These are phyloP conservation scores for Cochlearius cochlearius DNA, from an alignment of 2,113 vertebrate species.

Conservation along the genomic window DNA sequence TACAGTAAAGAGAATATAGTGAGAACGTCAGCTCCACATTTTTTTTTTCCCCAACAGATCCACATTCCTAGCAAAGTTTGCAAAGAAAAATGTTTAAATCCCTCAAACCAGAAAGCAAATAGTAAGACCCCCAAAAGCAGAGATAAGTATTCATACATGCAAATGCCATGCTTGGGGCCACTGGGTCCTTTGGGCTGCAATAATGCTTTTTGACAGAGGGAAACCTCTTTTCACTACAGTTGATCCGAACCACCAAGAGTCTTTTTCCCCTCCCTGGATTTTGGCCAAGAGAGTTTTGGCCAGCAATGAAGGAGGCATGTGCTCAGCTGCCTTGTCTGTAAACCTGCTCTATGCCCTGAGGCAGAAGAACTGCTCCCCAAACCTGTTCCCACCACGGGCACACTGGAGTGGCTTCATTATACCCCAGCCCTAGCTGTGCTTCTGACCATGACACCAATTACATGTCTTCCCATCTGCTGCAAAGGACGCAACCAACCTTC, in stretches of 20 bases:
- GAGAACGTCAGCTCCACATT: neutral
- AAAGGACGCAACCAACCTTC: neutral
- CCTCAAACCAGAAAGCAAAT: neutral
- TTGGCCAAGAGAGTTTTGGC: neutral
- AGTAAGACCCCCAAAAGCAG: neutral
- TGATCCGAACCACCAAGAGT: neutral
- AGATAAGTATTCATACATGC: neutral
- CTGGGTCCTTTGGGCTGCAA: neutral
- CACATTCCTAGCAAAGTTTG: neutral
- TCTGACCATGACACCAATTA: neutral
- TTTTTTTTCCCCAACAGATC: rapidly evolving
- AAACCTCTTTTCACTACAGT: neutral
- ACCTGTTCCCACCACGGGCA: neutral
- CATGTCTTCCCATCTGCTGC: neutral
- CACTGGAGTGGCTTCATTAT: neutral
- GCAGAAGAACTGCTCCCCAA: neutral
- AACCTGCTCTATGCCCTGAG: neutral
- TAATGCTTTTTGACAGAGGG: neutral
- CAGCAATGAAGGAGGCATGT: neutral
- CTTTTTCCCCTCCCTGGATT: neutral
- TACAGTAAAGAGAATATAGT: neutral
- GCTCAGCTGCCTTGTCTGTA: neutral
- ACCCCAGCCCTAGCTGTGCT: neutral
- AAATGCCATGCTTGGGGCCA: neutral
- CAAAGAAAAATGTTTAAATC: neutral